These are phyloP conservation scores for Timema podura DNA, from an alignment of 2,888 invertebrate species.

Conservation along the genomic window DNA sequence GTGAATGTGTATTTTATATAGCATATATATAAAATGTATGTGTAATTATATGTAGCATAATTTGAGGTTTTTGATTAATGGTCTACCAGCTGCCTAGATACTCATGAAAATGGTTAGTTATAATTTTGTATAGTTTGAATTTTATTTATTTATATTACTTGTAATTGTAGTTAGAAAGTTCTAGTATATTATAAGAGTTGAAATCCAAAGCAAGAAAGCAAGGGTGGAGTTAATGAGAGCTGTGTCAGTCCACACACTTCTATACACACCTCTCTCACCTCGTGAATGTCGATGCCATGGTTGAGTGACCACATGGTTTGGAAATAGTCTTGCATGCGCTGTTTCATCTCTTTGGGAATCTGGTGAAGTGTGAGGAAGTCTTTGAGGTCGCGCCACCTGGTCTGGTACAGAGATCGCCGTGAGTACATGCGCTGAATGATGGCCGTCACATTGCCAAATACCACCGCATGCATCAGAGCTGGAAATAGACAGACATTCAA, in stretches of 20 bases:
- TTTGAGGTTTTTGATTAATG: too few relatives aligned
- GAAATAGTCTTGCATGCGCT: constrained; percentile 95
- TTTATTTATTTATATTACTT: too few relatives aligned
- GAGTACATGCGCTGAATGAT: constrained; percentile 97
- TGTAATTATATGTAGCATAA: too few relatives aligned
- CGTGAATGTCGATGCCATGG: constrained; percentile 94
- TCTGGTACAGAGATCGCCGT: constrained; percentile 86
- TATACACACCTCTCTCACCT: constrained; percentile 57
- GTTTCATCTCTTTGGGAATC: constrained; percentile 91
- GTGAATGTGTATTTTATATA: too few relatives aligned
- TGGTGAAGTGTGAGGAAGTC: constrained; percentile 92
- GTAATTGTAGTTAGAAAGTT: too few relatives aligned
- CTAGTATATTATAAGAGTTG: too few relatives aligned
- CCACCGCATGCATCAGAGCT: constrained; percentile 97
- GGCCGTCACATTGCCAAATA: constrained; percentile 96
- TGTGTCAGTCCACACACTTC: neutral
- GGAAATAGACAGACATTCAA: constrained; percentile 36
- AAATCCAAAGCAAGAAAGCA: too few relatives aligned
- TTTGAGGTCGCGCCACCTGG: constrained; percentile 91
- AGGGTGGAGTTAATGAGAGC: neutral
- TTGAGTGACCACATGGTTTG: constrained; percentile 98
- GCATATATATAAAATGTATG: too few relatives aligned
- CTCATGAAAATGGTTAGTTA: too few relatives aligned
- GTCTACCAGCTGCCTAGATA: too few relatives aligned
- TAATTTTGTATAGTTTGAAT: too few relatives aligned